phyloP scores from a whole-genome alignment of 2,113 vertebrate genomes.

The Burhinus oedicnemus region DNA sequence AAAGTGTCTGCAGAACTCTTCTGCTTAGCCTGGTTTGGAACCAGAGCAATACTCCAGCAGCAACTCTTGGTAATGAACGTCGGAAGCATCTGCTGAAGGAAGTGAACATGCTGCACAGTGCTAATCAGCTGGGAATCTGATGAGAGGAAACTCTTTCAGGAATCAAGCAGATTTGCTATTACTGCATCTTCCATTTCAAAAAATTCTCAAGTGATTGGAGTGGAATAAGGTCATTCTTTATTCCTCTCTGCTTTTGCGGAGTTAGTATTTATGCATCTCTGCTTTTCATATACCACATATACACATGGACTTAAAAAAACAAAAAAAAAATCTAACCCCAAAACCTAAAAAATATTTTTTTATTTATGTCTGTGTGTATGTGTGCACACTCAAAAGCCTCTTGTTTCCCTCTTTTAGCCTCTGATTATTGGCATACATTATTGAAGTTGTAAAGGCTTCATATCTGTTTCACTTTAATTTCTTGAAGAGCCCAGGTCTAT shows the following conservation, averaged over 20 bases:
- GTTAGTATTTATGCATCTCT: neutral
- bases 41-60: neutral
- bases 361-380: neutral
- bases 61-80: neutral
- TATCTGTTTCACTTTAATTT: neutral
- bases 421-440: neutral
- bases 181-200: neutral
- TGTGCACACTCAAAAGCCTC: neutral
- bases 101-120: neutral
- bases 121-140: constrained; percentile 32
- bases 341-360: neutral
- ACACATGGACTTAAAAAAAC: neutral
- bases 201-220: neutral
- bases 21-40: neutral
- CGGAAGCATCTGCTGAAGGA: constrained; percentile 40
- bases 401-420: neutral
- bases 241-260: neutral
- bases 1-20: neutral
- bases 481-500: neutral
- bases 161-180: constrained; percentile 3
- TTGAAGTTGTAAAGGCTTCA: neutral
- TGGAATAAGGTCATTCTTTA: neutral
- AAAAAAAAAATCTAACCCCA: neutral
- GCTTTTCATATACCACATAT: neutral
- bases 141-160: neutral